Evolutionary conservation across 1,140 invertebrate species (phyloP), one percentile per base, ranked within the genome.

Genomic region (Paralvinella palmiformis): DNA sequence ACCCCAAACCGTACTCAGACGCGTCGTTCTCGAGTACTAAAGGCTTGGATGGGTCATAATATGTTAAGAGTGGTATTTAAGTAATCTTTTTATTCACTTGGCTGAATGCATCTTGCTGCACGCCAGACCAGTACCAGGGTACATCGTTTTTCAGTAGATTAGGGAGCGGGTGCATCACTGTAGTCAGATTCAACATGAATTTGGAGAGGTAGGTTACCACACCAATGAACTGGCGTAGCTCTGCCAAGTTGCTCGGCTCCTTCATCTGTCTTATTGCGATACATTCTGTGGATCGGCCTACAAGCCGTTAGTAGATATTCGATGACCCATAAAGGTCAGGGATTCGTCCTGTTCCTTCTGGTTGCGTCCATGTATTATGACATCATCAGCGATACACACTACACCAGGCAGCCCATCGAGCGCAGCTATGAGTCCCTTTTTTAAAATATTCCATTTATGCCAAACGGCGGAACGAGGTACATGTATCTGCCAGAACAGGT

Each of bases 291-390:
- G 72, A 66, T 81, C 79, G 31, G 74, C 63, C 50, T 69, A 65
- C 5, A 83, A 64, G 6, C 81, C 82, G 13, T 77, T 64, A 36
- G 58, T 59, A n/a, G 71, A 67, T 4, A 84, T 63, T 13, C 77
- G 65, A 27, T 80, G 71, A 5, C 67, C 53, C 22, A 68, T 32
- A 31, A 66, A 67, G 6, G 37, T 65, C 2, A 60, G 48, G 22
- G 20, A 32, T 48, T 5, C 6, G 48, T 29, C 41, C 45, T 20
- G 5, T 81, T 83, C 2, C 66, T 66, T 50, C 52, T 61, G 68
- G 71, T 59, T 68, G 73, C 20, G 81, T 66, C 67, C 74, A 71
- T 58, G 69, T 65, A 62, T 76, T 44, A 55, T 62, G 67, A 22
- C 73, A 75, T 60, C 71, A 58, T 37, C 72, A 52, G 44, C 79